These are phyloP conservation scores for Erebia palarica DNA, from an alignment of 2,888 invertebrate genomes.

Conservation along the genomic window DNA sequence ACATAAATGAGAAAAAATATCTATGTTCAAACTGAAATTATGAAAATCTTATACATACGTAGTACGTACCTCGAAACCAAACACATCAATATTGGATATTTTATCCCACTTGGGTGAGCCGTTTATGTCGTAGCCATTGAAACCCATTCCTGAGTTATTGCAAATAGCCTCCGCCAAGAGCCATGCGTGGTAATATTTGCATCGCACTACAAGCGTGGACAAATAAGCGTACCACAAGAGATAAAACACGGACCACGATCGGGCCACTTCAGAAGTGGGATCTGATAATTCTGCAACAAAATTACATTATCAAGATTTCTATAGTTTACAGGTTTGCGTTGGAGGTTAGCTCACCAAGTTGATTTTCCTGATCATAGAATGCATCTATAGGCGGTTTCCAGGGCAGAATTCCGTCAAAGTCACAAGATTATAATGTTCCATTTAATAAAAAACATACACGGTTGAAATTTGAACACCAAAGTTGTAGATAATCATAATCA, in stretches of 20 bases:
- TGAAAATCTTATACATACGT: not conserved
- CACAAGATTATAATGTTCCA: too few relatives aligned
- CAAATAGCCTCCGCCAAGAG: conserved; percentile 96
- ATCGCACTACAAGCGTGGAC: conserved; percentile 90
- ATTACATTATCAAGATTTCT: not conserved
- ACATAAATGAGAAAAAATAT: too few relatives aligned
- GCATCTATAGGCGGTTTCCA: too few relatives aligned
- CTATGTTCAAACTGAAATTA: not conserved
- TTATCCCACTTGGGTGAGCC: conserved; percentile 94
- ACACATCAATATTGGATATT: conserved; percentile 94
- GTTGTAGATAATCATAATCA: too few relatives aligned
- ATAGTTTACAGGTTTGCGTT: too few relatives aligned
- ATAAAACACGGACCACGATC: conserved; percentile 75
- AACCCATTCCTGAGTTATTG: conserved; percentile 96
- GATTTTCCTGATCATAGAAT: too few relatives aligned
- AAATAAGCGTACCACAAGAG: conserved; percentile 87
- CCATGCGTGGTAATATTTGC: conserved; percentile 99
- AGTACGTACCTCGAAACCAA: conserved; percentile 90
- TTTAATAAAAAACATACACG: too few relatives aligned
- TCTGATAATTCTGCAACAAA: conserved; percentile 63
- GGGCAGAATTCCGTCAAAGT: too few relatives aligned
- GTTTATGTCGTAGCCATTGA: conserved; percentile 89
- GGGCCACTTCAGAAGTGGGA: conserved; percentile 72
- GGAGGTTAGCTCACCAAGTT: too few relatives aligned
- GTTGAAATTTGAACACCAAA: too few relatives aligned